Percentiles rank a stretch among this genome's conserved stretches.
Conservation (phyloP, 2,888 invertebrate genomes). For the Pachydiplax longipennis region DNA sequence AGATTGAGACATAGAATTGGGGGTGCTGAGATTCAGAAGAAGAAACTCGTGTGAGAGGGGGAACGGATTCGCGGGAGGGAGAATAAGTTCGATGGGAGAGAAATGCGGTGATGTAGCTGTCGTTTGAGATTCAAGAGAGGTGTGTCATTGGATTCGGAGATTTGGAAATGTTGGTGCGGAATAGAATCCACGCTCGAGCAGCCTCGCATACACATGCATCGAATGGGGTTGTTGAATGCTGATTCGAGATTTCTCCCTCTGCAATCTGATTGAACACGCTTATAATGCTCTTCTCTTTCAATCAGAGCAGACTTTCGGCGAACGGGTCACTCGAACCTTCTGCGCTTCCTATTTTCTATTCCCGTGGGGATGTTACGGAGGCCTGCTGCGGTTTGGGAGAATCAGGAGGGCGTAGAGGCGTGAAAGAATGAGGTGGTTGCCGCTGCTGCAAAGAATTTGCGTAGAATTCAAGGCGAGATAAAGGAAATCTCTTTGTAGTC, state of each 20-base stretch:
- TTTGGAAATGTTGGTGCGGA: background rate
- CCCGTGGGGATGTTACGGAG: background rate
- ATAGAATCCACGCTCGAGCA: background rate
- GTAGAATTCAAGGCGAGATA: too few relatives aligned
- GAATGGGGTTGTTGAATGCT: background rate
- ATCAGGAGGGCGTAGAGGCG: background rate
- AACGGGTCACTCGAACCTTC: background rate
- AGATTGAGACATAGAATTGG: background rate
- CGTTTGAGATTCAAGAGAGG: slow-evolving; percentile 5
- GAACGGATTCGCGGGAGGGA: background rate
- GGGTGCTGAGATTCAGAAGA: background rate
- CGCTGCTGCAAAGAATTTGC: too few relatives aligned
- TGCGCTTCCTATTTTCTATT: background rate
- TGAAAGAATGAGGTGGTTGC: background rate
- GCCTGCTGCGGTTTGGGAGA: background rate
- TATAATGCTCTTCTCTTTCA: background rate
- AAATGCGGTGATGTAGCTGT: background rate
- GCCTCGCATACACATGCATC: background rate
- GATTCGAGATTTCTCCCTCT: background rate
- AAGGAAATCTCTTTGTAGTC: too few relatives aligned
- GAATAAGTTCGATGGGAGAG: background rate
- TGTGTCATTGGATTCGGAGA: background rate
- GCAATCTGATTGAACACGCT: background rate
- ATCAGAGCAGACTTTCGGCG: background rate
- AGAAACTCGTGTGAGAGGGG: background rate